Evolutionary conservation across 2,888 invertebrate species (phyloP).

Genomic region (Vandiemenella viatica): DNA sequence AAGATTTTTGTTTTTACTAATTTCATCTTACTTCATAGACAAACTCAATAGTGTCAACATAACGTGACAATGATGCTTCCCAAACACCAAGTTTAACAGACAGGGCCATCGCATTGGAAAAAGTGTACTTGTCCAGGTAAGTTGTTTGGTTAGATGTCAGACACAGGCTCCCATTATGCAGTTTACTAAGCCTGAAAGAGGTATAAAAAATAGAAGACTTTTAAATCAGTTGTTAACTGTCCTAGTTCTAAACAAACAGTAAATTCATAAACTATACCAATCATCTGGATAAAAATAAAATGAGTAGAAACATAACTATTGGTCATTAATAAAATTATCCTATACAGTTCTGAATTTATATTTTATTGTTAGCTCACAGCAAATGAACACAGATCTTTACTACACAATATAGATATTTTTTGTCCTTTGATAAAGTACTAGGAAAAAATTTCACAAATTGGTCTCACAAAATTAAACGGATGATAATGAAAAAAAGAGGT

Average conservation of each 20-base stretch:
- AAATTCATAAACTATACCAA: not conserved
- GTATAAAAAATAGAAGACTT: not conserved
- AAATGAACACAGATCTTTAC: too few species aligned
- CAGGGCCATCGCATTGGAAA: slow-evolving; percentile 85
- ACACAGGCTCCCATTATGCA: slow-evolving; percentile 34
- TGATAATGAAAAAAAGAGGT: too few species aligned
- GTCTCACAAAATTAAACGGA: too few species aligned
- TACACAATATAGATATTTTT: too few species aligned
- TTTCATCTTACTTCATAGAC: slow-evolving; percentile 52
- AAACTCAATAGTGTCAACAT: slow-evolving; percentile 68
- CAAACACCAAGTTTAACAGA: slow-evolving; percentile 90
- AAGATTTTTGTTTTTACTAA: too few species aligned
- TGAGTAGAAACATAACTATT: not conserved
- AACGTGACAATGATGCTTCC: slow-evolving; percentile 73
- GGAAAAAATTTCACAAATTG: too few species aligned
- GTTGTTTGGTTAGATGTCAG: slow-evolving; percentile 39
- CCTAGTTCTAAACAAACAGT: not conserved
- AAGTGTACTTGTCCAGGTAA: slow-evolving; percentile 75
- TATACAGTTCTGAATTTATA: too few species aligned
- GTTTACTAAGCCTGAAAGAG: slow-evolving; percentile 22
- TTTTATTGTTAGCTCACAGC: too few species aligned
- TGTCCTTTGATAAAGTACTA: too few species aligned
- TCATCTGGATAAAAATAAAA: not conserved
- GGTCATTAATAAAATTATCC: not conserved
- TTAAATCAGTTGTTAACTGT: too few species aligned